These are phyloP conservation scores for Nycteola revayana DNA, from an alignment of 2,888 invertebrate species.

Conservation along the genomic window DNA sequence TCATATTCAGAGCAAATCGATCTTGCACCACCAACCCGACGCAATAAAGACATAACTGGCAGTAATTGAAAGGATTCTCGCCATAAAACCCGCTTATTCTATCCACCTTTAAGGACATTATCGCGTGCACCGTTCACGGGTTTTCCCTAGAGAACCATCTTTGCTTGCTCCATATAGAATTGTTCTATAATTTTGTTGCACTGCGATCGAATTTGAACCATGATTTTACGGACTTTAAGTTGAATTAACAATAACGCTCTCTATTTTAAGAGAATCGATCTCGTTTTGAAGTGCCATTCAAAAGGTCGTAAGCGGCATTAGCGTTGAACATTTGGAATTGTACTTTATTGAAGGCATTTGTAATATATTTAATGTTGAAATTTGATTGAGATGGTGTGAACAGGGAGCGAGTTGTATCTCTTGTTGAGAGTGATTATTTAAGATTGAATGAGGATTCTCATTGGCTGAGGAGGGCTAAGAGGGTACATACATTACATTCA, in stretches of 20 bases:
- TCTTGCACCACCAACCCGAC: constrained; percentile 41
- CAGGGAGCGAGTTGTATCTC: constrained; percentile 65
- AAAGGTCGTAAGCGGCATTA: constrained; percentile 42
- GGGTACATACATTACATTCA: constrained; percentile 37
- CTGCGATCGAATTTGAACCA: constrained; percentile 33
- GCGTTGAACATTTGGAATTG: constrained; percentile 24
- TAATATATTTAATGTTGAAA: constrained; percentile 5
- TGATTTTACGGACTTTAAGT: constrained; percentile 7
- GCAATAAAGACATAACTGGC: constrained; percentile 43
- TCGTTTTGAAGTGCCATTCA: constrained; percentile 40
- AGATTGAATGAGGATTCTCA: constrained; percentile 55
- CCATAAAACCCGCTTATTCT: constrained; percentile 14
- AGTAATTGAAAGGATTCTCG: constrained; percentile 33
- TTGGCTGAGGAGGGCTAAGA: constrained; percentile 46
- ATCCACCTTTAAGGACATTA: constrained; percentile 30
- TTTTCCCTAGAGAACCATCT: constrained; percentile 82
- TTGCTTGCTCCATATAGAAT: constrained; percentile 73
- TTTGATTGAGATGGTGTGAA: constrained; percentile 33
- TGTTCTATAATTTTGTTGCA: constrained; percentile 58
- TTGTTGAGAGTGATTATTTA: constrained; percentile 53
- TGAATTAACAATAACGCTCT: constrained; percentile 22
- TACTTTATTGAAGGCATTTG: constrained; percentile 22
- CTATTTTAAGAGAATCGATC: constrained; percentile 77
- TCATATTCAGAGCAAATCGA: constrained; percentile 72
- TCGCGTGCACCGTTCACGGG: constrained; percentile 39